Conservation (phyloP, 2,888 invertebrate species). For the Megaustenia siamemsis region DNA sequence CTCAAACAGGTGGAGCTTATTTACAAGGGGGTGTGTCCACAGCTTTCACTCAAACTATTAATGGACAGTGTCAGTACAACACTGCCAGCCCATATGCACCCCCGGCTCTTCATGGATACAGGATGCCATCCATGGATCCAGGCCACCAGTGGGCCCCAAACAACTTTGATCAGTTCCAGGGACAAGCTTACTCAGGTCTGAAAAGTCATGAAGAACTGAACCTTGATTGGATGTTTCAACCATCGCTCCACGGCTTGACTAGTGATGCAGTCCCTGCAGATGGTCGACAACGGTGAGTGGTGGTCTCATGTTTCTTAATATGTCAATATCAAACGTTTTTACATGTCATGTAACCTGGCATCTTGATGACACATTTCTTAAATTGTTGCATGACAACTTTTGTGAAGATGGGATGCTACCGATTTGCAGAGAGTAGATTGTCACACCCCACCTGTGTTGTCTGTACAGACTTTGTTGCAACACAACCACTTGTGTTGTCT, state of each 20-base stretch:
- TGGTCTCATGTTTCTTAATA: no score
- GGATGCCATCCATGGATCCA: conserved; percentile 59
- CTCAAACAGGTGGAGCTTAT: conserved; percentile 42
- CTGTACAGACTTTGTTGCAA: no score
- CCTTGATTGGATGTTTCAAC: conserved; percentile 82
- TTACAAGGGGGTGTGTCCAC: conserved; percentile 60
- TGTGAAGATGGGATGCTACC: no score
- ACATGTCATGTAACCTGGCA: no score
- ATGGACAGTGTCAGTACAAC: conserved; percentile 57
- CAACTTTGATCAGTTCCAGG: conserved; percentile 64
- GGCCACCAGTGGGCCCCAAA: conserved; percentile 59
- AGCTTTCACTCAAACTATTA: conserved; percentile 26
- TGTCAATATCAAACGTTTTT: no score
- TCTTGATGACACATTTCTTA: no score
- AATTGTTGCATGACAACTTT: no score
- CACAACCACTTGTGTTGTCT: no score
- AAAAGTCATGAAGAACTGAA: conserved; percentile 38
- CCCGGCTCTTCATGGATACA: conserved; percentile 59
- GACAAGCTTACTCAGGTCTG: background rate
- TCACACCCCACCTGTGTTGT: no score
- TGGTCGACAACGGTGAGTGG: no score
- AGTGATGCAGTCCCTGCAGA: conserved; percentile 67
- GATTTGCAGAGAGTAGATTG: no score
- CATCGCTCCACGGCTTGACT: conserved; percentile 80
- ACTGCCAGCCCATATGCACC: conserved; percentile 48